These are phyloP conservation scores for Ophiothrix spiculata DNA, from an alignment of 35 echinoderm and acorn worm genomes.

Conservation along the genomic window DNA sequence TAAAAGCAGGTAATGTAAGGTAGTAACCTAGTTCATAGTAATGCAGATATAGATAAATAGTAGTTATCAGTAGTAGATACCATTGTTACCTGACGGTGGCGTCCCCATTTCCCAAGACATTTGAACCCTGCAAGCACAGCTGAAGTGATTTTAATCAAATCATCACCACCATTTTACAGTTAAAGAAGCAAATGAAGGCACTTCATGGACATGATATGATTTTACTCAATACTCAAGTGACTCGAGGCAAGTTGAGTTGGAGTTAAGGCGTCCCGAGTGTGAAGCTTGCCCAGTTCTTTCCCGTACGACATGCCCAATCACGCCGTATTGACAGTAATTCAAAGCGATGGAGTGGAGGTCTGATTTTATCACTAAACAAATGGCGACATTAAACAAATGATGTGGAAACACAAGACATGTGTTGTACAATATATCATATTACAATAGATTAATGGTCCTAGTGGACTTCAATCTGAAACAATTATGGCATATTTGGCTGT, in stretches of 20 bases:
- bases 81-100: slow-evolving; percentile 3
- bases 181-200: slow-evolving; percentile 11
- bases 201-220: not conserved
- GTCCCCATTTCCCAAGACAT: slow-evolving; percentile 14
- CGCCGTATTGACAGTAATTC: not conserved
- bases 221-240: not conserved
- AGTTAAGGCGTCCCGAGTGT: slow-evolving; percentile 4
- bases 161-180: slow-evolving; percentile 6
- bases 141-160: slow-evolving; percentile 9
- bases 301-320: slow-evolving; percentile 8
- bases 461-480: slow-evolving; percentile 5
- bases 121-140: not conserved
- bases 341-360: slow-evolving; percentile 8
- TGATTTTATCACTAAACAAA: no score
- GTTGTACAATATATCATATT: no score
- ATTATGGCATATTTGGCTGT: slow-evolving; percentile 12
- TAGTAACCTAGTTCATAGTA: no score
- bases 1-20: no score
- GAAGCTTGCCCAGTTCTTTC: not conserved
- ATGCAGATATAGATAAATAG: no score
- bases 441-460: not conserved
- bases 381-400: no score
- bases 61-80: not conserved
- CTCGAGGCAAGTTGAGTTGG: not conserved
- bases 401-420: no score